phyloP scores from a whole-genome alignment of 2,888 invertebrate species.

The Morpho deidamia region DNA sequence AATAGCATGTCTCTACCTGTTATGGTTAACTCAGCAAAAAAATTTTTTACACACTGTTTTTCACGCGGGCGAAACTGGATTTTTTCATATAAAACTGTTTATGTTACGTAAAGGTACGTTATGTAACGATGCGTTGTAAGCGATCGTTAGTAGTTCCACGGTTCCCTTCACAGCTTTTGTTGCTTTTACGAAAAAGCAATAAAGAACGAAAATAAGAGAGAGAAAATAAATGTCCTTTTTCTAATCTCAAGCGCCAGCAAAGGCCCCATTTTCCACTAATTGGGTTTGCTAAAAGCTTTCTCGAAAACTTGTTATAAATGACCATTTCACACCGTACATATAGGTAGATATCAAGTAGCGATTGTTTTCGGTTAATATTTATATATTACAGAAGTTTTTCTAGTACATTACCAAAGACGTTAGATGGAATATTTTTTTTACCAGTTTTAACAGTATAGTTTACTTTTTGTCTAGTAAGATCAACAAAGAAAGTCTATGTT shows the following conservation, averaged over 20 bases:
- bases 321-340: slow-evolving; percentile 11
- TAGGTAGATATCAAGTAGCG: neutral
- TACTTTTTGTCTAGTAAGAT: too few relatives aligned
- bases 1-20: too few relatives aligned
- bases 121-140: neutral
- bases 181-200: slow-evolving; percentile 10
- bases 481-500: too few relatives aligned
- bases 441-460: too few relatives aligned
- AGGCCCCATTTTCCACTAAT: slow-evolving; percentile 34
- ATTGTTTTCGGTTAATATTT: slow-evolving; percentile 4
- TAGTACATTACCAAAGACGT: too few relatives aligned
- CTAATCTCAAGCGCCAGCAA: slow-evolving; percentile 31
- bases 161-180: slow-evolving; percentile 19
- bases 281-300: slow-evolving; percentile 35
- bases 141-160: slow-evolving; percentile 6
- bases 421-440: too few relatives aligned
- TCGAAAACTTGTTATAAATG: slow-evolving; percentile 29
- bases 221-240: slow-evolving; percentile 29
- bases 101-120: neutral
- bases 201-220: slow-evolving; percentile 22
- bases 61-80: too few relatives aligned
- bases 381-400: neutral
- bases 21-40: too few relatives aligned
- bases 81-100: neutral
- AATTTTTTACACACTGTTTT: too few relatives aligned